These are phyloP conservation scores for Ciconia boyciana DNA, from an alignment of 2,113 vertebrate genomes.

Conservation along the genomic window DNA sequence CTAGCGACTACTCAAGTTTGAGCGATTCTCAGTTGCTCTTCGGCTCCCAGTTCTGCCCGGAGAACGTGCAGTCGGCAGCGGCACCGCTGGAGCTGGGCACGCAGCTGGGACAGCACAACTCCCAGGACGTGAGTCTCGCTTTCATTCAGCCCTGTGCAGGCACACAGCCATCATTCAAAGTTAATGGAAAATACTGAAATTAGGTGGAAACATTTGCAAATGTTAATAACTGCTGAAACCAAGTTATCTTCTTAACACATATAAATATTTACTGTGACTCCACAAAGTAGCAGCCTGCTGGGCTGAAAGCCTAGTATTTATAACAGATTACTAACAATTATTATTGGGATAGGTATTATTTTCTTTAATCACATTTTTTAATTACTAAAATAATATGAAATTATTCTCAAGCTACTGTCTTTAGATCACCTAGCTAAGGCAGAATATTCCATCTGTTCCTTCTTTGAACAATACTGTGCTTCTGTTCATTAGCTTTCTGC, in stretches of 20 bases:
- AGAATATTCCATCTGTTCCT: background rate
- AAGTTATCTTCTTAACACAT: background rate
- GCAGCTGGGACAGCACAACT: constrained; percentile 78
- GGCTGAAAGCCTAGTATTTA: background rate
- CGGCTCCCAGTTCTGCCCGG: constrained; percentile 87
- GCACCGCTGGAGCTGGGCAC: constrained; percentile 71
- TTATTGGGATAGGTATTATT: background rate
- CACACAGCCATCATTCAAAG: background rate
- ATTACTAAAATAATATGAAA: background rate
- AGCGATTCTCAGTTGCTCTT: constrained; percentile 90
- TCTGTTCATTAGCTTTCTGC: background rate
- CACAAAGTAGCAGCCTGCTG: background rate
- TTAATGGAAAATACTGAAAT: background rate
- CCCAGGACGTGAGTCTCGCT: constrained; percentile 83
- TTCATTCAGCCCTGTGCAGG: background rate
- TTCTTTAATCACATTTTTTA: background rate
- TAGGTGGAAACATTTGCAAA: background rate
- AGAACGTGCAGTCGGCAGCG: constrained; percentile 75
- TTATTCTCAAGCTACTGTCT: background rate
- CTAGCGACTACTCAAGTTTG: constrained; percentile 77
- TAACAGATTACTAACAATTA: background rate
- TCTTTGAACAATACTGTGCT: background rate
- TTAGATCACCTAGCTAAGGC: background rate
- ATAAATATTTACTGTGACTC: background rate
- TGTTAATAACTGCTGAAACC: background rate